phyloP scores from a whole-genome alignment of 2,797 vertebrate species.

The Adelosebastes latens region DNA sequence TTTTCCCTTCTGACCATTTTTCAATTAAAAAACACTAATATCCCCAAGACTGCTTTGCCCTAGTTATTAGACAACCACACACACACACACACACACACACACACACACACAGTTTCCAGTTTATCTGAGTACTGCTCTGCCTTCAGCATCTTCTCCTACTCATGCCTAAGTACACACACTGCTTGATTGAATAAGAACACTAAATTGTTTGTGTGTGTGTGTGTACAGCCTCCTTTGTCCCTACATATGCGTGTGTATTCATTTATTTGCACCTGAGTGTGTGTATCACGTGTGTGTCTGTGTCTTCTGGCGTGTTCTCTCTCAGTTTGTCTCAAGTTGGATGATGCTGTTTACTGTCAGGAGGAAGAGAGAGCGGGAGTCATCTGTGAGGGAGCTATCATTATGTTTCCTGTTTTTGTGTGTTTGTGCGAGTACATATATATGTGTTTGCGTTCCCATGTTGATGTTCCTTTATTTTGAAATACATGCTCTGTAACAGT shows the following conservation, averaged over 20 bases:
- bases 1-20: slow-evolving; percentile 66
- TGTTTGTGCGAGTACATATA: background rate
- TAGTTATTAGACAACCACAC: slow-evolving; percentile 55
- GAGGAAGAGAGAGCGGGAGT: background rate
- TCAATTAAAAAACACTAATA: slow-evolving; percentile 74
- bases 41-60: slow-evolving; percentile 72
- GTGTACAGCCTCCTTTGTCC: background rate
- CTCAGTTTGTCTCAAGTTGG: slow-evolving; percentile 4
- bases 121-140: slow-evolving; percentile 47
- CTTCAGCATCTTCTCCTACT: slow-evolving; percentile 56
- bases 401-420: background rate
- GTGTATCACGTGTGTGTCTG: background rate
- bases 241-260: background rate
- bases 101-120: slow-evolving; percentile 28
- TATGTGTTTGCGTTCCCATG: background rate
- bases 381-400: background rate
- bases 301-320: slow-evolving; percentile 23
- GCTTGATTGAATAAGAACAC: slow-evolving; percentile 49
- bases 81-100: background rate
- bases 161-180: slow-evolving; percentile 51
- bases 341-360: background rate
- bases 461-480: background rate
- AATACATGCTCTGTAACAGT: too few relatives aligned
- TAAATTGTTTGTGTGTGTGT: slow-evolving; percentile 12
- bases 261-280: slow-evolving; percentile 23